Conservation (phyloP, 2,888 invertebrate species). For the Augochlorella aurata region DNA sequence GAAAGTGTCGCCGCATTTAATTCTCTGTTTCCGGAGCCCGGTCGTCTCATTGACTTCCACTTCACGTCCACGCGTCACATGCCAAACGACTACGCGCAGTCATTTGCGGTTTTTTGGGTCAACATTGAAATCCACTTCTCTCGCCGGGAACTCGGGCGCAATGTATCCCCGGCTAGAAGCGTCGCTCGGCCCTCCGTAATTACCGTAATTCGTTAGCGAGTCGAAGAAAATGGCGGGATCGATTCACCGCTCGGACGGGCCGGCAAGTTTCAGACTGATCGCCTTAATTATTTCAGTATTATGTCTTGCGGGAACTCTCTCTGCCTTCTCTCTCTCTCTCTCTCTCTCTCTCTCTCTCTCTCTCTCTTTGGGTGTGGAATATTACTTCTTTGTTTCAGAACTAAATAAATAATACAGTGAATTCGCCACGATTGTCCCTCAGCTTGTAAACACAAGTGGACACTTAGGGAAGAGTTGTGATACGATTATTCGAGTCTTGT, state of each 20-base stretch:
- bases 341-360: too few species aligned
- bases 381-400: too few species aligned
- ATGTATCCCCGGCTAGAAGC: conserved; percentile 9
- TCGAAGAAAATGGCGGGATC: conserved; percentile 12
- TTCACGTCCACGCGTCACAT: conserved; percentile 25
- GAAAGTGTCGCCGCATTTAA: conserved; percentile 6
- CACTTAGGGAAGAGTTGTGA: too few species aligned
- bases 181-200: conserved; percentile 16
- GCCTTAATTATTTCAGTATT: neutral
- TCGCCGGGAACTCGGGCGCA: conserved; percentile 20
- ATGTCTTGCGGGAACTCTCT: neutral
- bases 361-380: too few species aligned
- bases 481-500: too few species aligned
- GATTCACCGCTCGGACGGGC: neutral
- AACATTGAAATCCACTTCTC: conserved; percentile 54
- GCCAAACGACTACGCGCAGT: conserved; percentile 24
- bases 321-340: neutral
- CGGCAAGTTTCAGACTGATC: neutral
- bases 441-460: too few species aligned
- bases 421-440: too few species aligned
- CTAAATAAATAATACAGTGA: too few species aligned
- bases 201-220: conserved; percentile 30
- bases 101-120: conserved; percentile 53
- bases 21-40: neutral
- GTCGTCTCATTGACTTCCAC: conserved; percentile 20